Percentiles rank a stretch among this genome's conserved stretches.
Evolutionary conservation across 2,797 vertebrate genomes (phyloP).

Genomic region (Myotis myotis): DNA sequence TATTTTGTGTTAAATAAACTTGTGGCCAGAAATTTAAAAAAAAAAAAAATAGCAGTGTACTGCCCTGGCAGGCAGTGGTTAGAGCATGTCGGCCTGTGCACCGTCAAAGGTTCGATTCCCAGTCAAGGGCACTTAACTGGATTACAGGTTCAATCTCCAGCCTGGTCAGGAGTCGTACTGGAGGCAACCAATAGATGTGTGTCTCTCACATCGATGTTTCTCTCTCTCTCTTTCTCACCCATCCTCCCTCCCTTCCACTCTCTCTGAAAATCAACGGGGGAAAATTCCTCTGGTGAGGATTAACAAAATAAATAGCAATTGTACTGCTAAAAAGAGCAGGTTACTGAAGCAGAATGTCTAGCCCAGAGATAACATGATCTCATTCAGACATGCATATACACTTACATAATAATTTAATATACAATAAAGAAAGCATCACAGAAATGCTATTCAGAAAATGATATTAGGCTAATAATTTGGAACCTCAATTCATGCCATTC

Average conservation of each 20-base stretch:
- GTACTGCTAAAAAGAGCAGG: background rate
- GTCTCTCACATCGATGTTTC: too few species aligned
- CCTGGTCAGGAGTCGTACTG: too few species aligned
- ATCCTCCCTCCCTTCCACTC: too few species aligned
- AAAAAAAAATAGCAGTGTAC: background rate
- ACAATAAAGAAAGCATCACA: background rate
- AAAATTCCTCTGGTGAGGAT: background rate
- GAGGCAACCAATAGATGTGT: too few species aligned
- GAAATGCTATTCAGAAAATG: slow-evolving; percentile 32
- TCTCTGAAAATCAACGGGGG: too few species aligned
- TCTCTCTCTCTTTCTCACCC: too few species aligned
- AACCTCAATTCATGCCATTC: slow-evolving; percentile 21
- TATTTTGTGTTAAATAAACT: background rate
- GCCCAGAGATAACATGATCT: background rate
- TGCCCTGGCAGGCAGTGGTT: background rate
- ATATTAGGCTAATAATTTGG: slow-evolving; percentile 24
- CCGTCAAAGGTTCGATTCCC: too few species aligned
- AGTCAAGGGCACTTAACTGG: too few species aligned
- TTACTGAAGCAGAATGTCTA: slow-evolving; percentile 22
- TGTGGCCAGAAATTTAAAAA: background rate
- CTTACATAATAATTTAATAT: background rate
- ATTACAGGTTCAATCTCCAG: too few species aligned
- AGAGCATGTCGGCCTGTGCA: too few species aligned
- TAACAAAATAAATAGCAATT: background rate
- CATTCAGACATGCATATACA: background rate